Percentiles rank a stretch among this genome's conserved stretches.
Conservation (phyloP, 2,888 invertebrate genomes). For the Pasiphila rectangulata region DNA sequence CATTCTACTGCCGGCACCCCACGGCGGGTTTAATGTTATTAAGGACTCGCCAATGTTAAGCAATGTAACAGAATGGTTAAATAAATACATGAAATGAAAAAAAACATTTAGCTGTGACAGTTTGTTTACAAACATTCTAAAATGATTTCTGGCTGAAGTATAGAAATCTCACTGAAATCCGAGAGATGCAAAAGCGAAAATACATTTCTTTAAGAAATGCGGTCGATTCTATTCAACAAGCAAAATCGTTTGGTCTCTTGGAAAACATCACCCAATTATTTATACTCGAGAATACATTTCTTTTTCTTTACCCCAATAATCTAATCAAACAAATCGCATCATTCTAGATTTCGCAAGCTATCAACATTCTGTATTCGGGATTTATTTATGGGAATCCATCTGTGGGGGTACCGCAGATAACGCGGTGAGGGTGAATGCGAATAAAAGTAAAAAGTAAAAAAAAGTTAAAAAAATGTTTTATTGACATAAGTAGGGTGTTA, state of each 20-base stretch:
- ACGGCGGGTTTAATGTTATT: too few species aligned
- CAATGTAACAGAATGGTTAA: too few species aligned
- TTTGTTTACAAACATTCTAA: too few species aligned
- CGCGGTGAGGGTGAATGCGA: neutral
- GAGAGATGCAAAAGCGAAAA: neutral
- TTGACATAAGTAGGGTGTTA: too few species aligned
- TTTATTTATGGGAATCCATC: conserved; percentile 16
- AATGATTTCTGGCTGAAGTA: too few species aligned
- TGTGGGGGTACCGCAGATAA: neutral
- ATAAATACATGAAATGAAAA: too few species aligned
- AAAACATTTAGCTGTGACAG: too few species aligned
- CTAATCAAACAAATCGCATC: conserved; percentile 23
- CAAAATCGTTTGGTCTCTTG: conserved; percentile 5
- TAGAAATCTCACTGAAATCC: too few species aligned
- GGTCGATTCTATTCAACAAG: conserved; percentile 3
- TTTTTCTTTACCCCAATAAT: conserved; percentile 19
- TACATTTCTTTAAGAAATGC: conserved; percentile 1
- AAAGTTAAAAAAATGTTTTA: neutral
- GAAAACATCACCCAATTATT: conserved; percentile 7
- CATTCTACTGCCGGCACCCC: too few species aligned
- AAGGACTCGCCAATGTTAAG: too few species aligned
- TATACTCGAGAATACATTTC: conserved; percentile 12
- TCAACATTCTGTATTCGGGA: conserved; percentile 17
- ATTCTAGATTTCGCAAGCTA: conserved; percentile 15
- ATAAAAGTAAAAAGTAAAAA: neutral